Evolutionary conservation across 2,888 invertebrate species (phyloP), one percentile per base, ranked within the genome.

Genomic region (Homarus gammarus): DNA sequence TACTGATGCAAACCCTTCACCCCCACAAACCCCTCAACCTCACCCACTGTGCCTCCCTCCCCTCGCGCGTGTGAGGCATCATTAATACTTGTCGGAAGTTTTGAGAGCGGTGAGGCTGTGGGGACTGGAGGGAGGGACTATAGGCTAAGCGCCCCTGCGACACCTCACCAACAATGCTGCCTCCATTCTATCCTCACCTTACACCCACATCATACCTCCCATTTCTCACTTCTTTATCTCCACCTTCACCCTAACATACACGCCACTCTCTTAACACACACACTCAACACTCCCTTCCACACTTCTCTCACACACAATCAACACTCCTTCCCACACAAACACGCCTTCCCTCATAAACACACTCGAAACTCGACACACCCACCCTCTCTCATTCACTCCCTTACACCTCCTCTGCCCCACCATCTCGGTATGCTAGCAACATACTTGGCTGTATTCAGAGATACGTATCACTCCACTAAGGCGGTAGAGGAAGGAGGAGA

Each of bases 31-130:
- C 44, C 1, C 5, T 22, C 56, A 56, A 56, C 22, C 56, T 56
- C 56, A n/a, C n/a, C n/a, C n/a, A n/a, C n/a, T n/a, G n/a, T n/a
- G n/a, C n/a, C n/a, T 56, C 18, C 31, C 27, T 5, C 64, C 64
- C 0, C 64, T 64, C 22, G 56, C 15, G 22, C 5, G 56, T 22
- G 64, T 27, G 27, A 64, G 27, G 6, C 27, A n/a, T 64, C 27
- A 64, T 27, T 64, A 64, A 31, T 64, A 27, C 64, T 27, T 64
- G 64, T 64, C 64, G 31, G 64, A 64, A 64, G 8, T 64, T 64
- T 27, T 64, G 5, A 64, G 27, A 64, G 5, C 1, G 3, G 22
- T 0, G 56, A 56, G 56, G 22, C 3, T 3, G 56, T 56, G 56
- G 22, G 22, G 56, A 18, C 12, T 56, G 64, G 64, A 64, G 64